Evolutionary conservation across 2,113 vertebrate species (phyloP), one percentile per base, ranked within the genome.

Genomic region (Lota lota): DNA sequence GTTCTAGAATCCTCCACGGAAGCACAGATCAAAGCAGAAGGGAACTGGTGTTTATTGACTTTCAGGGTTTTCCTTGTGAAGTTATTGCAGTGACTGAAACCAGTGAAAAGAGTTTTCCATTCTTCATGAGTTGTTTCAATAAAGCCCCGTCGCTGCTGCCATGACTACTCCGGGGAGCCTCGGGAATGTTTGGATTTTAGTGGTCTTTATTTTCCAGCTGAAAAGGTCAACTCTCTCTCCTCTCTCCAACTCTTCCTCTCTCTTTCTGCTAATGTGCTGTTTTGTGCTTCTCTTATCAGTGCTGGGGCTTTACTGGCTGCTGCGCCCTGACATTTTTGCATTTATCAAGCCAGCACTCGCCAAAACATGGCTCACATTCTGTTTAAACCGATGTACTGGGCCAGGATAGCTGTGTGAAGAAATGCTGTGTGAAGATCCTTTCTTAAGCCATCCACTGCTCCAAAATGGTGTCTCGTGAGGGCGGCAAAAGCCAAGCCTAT

Each of bases 61-160:
- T 59, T 68, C 22, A 72, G 63, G 40, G 16, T 73, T 58, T 72
- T 58, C 67, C 63, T 47, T 76, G 50, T 66, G 71, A 82, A 71
- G 63, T 72, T 67, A 20, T 57, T 73, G 47, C 61, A 61, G 69
- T 74, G 72, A 36, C 75, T 70, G 73, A 61, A n/a, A 63, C 80
- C 81, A 80, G 61, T 82, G 71, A 82, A 83, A 78, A 87, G 51
- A 76, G 66, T 80, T 87, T 87, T 84, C 73, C 75, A 71, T 69
- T 84, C 78, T 82, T 77, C 75, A 76, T 78, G 72, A 66, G 64
- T 76, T 84, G 59, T 79, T 77, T 83, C 80, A 72, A 81, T 78
- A 79, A 73, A 83, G 51, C 58, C n/a, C 2, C 73, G 18, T 77
- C 15, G 40, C 40, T 47, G 40, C 40, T 14, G 40, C 40, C 40